Percentiles rank a stretch among this genome's conserved stretches.
Conservation (phyloP, 1,140 invertebrate species). For the Macrobrachium nipponense region DNA sequence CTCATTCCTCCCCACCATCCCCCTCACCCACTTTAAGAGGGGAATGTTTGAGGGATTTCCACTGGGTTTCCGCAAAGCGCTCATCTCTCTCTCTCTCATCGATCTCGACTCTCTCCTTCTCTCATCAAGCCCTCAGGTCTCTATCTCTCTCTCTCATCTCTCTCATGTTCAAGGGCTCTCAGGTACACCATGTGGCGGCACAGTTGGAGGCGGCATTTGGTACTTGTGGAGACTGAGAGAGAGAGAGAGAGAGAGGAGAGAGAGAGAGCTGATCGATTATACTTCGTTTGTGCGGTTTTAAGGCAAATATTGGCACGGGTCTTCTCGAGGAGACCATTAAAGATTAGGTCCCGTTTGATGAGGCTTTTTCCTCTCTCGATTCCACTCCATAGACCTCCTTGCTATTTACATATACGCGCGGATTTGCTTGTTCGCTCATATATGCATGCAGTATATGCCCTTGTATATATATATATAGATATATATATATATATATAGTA, state of each 20-base stretch:
- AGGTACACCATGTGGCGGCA: conserved; percentile 2
- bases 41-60: not conserved
- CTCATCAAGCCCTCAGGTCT: not conserved
- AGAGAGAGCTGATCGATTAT: not conserved
- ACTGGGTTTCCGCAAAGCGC: not conserved
- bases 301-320: conserved; percentile 3
- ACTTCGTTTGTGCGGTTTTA: not conserved
- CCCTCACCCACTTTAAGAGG: not conserved
- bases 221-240: too few relatives aligned
- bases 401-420: not conserved
- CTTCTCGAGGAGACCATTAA: not conserved
- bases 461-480: not conserved
- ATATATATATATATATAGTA: conserved; percentile 4
- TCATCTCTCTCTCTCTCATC: not conserved
- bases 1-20: not conserved
- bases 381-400: not conserved
- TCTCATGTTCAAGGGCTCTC: not conserved
- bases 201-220: conserved; percentile 27
- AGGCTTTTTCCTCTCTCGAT: not conserved
- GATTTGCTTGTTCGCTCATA: not conserved
- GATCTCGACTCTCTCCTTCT: too few relatives aligned
- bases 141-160: not conserved
- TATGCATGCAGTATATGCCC: not conserved
- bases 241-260: too few relatives aligned
- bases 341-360: not conserved